Percentiles rank a stretch among this genome's conserved stretches.
Conservation (phyloP, 2,797 vertebrate genomes). For the Alfaro cultratus region DNA sequence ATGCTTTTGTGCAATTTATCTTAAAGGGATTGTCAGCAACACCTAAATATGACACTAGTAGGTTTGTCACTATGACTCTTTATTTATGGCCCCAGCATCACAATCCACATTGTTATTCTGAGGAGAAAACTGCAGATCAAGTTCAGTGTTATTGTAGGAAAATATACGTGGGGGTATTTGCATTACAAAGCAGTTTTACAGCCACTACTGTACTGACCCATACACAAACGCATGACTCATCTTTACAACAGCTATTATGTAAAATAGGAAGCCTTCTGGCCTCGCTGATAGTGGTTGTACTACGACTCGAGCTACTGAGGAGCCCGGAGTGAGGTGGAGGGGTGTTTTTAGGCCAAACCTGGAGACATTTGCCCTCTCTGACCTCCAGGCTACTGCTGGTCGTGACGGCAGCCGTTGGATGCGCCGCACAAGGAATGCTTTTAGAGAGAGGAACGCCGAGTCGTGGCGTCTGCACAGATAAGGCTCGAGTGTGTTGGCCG, state of each 20-base stretch:
- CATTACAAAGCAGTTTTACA: background rate
- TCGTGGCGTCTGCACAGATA: conserved; percentile 71
- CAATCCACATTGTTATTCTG: background rate
- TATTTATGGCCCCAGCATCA: background rate
- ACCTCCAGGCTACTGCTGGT: background rate
- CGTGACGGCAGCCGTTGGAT: background rate
- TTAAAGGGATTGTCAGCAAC: background rate
- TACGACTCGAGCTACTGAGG: background rate
- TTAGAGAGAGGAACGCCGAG: conserved; percentile 14
- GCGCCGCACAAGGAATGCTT: conserved; percentile 38
- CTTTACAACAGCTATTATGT: conserved; percentile 34
- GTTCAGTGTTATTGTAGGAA: background rate
- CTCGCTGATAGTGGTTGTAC: conserved; percentile 9
- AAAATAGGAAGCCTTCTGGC: conserved; percentile 14
- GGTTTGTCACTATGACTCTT: too few relatives aligned
- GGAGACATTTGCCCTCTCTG: background rate
- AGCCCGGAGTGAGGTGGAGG: background rate
- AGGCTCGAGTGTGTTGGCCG: conserved; percentile 68
- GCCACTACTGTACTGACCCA: conserved; percentile 2
- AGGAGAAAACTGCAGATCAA: background rate
- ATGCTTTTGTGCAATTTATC: background rate
- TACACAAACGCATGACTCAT: conserved; percentile 43
- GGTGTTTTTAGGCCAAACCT: background rate
- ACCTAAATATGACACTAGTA: background rate
- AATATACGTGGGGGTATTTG: background rate